Evolutionary conservation across 2,797 vertebrate genomes (phyloP).

Genomic region (Phaenicophaeus curvirostris): DNA sequence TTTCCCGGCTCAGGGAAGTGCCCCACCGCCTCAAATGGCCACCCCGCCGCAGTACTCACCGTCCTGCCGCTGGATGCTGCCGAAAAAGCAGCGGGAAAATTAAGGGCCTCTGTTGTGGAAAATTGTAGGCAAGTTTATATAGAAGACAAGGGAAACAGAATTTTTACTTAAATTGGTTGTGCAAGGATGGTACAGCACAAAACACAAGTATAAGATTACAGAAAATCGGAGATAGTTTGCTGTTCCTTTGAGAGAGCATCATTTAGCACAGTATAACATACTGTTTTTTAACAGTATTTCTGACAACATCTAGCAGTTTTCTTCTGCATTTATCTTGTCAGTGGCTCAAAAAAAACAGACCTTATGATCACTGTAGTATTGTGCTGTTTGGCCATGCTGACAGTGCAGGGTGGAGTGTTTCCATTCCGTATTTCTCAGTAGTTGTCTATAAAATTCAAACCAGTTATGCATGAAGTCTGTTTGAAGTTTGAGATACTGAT

Average conservation of each 20-base stretch:
- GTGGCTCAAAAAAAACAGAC: neutral
- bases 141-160: neutral
- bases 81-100: no score
- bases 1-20: no score
- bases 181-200: neutral
- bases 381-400: neutral
- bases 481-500: neutral
- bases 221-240: constrained; percentile 2
- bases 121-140: neutral
- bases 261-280: neutral
- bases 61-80: no score
- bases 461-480: neutral
- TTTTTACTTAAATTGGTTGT: neutral
- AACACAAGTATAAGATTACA: neutral
- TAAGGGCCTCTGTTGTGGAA: neutral
- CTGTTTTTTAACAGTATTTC: neutral
- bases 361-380: fast-evolving
- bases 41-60: no score
- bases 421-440: neutral
- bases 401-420: neutral
- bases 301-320: neutral
- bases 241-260: constrained; percentile 38
- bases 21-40: no score
- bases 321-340: neutral
- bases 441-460: neutral